Conservation (phyloP, 2,113 vertebrate genomes). For the Neodon shergylaensis region DNA sequence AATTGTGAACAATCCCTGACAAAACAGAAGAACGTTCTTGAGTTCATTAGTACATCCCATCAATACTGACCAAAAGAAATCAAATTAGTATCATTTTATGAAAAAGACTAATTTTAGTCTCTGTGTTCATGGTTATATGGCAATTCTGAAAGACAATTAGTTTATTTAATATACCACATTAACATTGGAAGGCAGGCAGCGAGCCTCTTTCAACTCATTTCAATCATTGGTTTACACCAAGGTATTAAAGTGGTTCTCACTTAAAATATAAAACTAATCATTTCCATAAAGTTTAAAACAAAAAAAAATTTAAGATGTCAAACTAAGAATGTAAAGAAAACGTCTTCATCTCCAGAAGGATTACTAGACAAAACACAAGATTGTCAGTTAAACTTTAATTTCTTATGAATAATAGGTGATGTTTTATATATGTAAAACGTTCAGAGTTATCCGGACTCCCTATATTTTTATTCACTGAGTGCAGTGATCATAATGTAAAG, state of each 20-base stretch:
- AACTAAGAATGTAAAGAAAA: slow-evolving; percentile 33
- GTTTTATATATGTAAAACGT: slow-evolving; percentile 47
- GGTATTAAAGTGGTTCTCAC: not conserved
- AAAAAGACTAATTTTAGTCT: slow-evolving; percentile 28
- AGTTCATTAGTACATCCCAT: not conserved
- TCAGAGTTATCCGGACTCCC: slow-evolving; percentile 18
- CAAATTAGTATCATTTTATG: slow-evolving; percentile 44
- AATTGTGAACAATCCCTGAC: not conserved
- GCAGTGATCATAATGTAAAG: not conserved
- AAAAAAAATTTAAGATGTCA: not conserved
- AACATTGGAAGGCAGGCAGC: not conserved
- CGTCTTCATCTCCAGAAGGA: not conserved
- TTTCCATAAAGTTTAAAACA: not conserved
- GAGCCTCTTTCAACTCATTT: slow-evolving; percentile 47
- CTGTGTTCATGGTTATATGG: not conserved
- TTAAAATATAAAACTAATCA: not conserved
- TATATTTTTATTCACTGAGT: slow-evolving; percentile 32
- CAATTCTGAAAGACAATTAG: slow-evolving; percentile 50
- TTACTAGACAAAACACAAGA: slow-evolving; percentile 48
- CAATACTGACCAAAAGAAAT: slow-evolving; percentile 40
- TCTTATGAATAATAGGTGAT: not conserved
- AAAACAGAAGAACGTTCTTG: not conserved
- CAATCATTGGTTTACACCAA: slow-evolving; percentile 42
- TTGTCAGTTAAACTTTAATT: slow-evolving; percentile 49
- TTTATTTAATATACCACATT: not conserved